Percentiles rank a stretch among this genome's conserved stretches.
These are phyloP conservation scores for Spilarctia lutea DNA, from an alignment of 2,888 invertebrate species.

Conservation along the genomic window DNA sequence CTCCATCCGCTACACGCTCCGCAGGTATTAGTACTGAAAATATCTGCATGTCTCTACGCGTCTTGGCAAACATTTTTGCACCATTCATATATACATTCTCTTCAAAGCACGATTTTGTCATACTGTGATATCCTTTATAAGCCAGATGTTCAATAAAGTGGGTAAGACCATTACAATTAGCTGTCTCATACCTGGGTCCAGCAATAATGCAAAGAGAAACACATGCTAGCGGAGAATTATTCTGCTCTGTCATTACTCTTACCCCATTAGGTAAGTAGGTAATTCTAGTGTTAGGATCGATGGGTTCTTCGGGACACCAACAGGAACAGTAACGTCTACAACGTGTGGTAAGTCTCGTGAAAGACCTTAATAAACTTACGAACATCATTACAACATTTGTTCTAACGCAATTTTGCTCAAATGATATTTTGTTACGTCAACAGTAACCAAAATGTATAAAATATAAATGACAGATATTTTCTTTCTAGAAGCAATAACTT, in stretches of 20 bases:
- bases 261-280: conserved; percentile 66
- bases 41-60: conserved; percentile 67
- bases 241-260: conserved; percentile 65
- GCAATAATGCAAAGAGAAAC: conserved; percentile 64
- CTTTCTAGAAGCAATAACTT: background rate
- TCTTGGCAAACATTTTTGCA: conserved; percentile 60
- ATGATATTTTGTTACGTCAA: conserved; percentile 1
- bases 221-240: conserved; percentile 57
- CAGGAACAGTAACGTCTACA: conserved; percentile 7
- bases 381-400: conserved; percentile 29
- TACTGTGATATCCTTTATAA: conserved; percentile 62
- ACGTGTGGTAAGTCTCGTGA: background rate
- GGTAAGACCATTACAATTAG: conserved; percentile 68
- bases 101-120: conserved; percentile 52
- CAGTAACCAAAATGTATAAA: background rate
- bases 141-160: conserved; percentile 77
- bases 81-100: conserved; percentile 44
- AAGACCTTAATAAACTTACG: conserved; percentile 18
- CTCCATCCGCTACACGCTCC: conserved; percentile 36
- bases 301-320: conserved; percentile 5
- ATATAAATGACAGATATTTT: background rate
- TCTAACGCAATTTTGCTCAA: background rate
- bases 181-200: conserved; percentile 70
- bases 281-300: conserved; percentile 35
- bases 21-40: conserved; percentile 59